Conservation (phyloP, 2,797 vertebrate species). For the Cetoscarus ocellatus region DNA sequence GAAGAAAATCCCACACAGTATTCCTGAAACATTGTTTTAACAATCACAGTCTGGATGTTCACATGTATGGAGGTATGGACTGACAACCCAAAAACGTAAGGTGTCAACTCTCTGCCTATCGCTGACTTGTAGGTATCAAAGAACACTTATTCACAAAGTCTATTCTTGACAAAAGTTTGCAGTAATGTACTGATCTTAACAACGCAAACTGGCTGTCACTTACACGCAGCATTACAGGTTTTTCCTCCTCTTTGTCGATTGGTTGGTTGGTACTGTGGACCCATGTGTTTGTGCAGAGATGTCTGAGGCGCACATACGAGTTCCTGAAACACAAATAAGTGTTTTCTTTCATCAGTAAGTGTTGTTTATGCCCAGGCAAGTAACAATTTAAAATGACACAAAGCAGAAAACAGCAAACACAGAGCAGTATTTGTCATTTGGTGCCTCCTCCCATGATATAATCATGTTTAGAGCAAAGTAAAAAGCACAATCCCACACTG, state of each 20-base stretch:
- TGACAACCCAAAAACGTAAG: too few species aligned
- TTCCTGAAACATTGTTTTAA: too few species aligned
- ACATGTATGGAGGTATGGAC: too few species aligned
- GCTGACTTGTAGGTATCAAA: too few species aligned
- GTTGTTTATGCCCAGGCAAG: background rate
- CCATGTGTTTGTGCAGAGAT: conserved; percentile 99
- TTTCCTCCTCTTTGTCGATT: conserved; percentile 98
- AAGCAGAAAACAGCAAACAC: background rate
- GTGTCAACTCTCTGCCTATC: too few species aligned
- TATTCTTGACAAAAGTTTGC: background rate
- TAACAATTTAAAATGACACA: background rate
- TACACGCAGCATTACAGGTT: conserved; percentile 97
- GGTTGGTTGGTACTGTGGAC: conserved; percentile 99
- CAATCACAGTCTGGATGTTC: too few species aligned
- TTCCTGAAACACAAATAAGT: conserved; percentile 84
- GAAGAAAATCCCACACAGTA: too few species aligned
- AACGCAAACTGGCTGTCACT: conserved; percentile 59
- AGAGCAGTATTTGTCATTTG: background rate
- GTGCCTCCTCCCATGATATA: background rate
- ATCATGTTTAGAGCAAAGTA: background rate
- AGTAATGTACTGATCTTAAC: too few species aligned
- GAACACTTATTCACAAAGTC: background rate
- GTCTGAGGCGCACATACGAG: conserved; percentile 96
- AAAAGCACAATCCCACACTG: background rate
- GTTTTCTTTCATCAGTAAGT: background rate